Evolutionary conservation across 1,140 invertebrate genomes (phyloP), one percentile per base, ranked within the genome.

Genomic region (Drosophila grimshawi): DNA sequence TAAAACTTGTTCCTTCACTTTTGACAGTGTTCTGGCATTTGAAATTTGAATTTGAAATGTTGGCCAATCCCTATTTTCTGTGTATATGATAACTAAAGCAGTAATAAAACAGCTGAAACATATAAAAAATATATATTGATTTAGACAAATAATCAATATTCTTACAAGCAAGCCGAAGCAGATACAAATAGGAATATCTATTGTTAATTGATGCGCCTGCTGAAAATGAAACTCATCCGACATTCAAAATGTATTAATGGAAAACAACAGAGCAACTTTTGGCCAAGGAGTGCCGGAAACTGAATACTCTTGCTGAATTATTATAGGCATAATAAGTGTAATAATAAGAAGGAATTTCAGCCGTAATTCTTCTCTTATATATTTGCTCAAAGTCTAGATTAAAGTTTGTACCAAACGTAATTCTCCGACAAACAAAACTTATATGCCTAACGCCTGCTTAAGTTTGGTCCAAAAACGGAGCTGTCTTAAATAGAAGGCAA

Each of bases 401-500:
- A 19, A 19, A 19, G 19, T 19, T 19, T 19, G 19, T 19, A 19
- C 19, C 39, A 43, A 43, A 43, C 3, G 39, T 43, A 33, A 5
- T 52, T 52, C 4, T 11, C 2, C 2, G n/a, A 27, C 2, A 39
- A 55, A 29, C 52, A 37, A 37, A 49, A 49, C 7, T 60, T 46
- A 19, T 19, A 19, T 19, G 19, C 19, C 19, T 19, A 19, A 19
- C 19, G 19, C 19, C 30, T 35, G 35, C 7, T 35, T 46, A 46
- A 33, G 33, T 33, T n/a, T 48, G 7, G 30, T 32, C n/a, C 3
- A 37, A 2, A 60, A 46, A 19, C 6, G 7, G 2, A 35, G 19
- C 30, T 27, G 30, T 29, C 39, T 27, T 19, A 53, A 37, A 35
- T 52, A 49, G 57, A 32, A 62, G 57, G 56, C 65, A 56, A 74